Evolutionary conservation across 1,140 invertebrate species (phyloP), one percentile per base, ranked within the genome.

Genomic region (Hestina assimilis): DNA sequence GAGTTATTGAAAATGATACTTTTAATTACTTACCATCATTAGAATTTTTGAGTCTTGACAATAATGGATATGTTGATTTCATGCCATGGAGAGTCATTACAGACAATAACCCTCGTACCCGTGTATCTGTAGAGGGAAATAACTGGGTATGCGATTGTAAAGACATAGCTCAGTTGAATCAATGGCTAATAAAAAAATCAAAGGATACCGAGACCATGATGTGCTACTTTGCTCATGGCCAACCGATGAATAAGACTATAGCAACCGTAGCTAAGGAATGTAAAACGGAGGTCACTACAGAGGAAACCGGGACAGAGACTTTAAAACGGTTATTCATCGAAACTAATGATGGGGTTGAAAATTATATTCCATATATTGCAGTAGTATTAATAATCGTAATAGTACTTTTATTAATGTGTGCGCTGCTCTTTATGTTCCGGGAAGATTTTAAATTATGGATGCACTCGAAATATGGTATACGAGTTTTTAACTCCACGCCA

Each of bases 401-500:
- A 28, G 89, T 94, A 56, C 89, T 94, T 24, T 89, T 96, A n/a
- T 89, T 96, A 7, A 91, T 93, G 24, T 90, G 95, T 31, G 92
- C 96, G 20, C 87, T 96, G 9, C 92, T 93, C 35, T 95, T 97
- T 60, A 92, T 96, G 72, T 96, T 96, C 75, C 90, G 95, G 43
- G 95, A 96, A 79, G 92, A 95, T 47, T 93, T 97, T 47, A 92
- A 95, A 59, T 92, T 97, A 50, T 97, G 96, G 95, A 90, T 96
- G 54, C 96, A 96, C 79, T 95, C 96, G 24, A 93, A 93, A 62
- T 97, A 97, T 83, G 96, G 96, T 1, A 90, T 96, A n/a, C 90
- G 95, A 46, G 91, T 97, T 33, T 95, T 93, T 69, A 89, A 76
- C 89, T 96, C 54, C 91, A 93, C 67, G 71, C 90, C 89, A 73